Conservation (phyloP, 2,113 vertebrate genomes). For the Corvus hawaiiensis region DNA sequence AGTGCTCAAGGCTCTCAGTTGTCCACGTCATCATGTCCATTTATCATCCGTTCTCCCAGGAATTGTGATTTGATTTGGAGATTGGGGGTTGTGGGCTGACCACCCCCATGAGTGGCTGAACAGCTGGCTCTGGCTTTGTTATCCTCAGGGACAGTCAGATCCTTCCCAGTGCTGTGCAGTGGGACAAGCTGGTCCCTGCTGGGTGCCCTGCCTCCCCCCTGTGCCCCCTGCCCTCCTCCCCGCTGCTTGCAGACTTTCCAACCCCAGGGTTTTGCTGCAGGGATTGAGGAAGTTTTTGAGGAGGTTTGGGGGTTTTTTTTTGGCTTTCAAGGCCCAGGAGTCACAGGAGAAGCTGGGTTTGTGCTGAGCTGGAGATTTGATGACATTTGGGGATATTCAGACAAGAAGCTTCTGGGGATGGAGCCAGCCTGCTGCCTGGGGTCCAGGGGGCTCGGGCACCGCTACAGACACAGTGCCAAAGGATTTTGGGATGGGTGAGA, state of each 20-base stretch:
- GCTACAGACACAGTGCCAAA: accelerated
- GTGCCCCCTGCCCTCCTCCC: neutral
- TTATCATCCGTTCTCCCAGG: neutral
- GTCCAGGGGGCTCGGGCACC: neutral
- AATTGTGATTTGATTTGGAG: neutral
- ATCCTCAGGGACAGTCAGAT: neutral
- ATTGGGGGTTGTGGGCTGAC: neutral
- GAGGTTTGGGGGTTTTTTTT: neutral
- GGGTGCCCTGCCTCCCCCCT: neutral
- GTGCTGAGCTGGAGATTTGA: neutral
- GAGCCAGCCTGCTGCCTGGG: neutral
- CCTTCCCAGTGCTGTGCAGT: neutral
- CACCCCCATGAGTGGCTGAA: neutral
- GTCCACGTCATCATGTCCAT: neutral
- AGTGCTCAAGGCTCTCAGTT: neutral
- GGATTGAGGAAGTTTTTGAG: neutral
- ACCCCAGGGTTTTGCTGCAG: neutral
- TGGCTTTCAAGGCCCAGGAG: neutral
- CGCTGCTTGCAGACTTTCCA: neutral
- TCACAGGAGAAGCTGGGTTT: neutral
- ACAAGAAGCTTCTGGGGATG: neutral
- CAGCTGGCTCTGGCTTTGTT: neutral
- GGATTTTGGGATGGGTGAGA: neutral
- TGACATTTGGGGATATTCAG: neutral
- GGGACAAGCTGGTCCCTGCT: neutral